A percentile compares a stretch with the other conserved stretches of the same genome.
Conservation (phyloP, 2,113 vertebrate species). For the Oryzias melastigma region DNA sequence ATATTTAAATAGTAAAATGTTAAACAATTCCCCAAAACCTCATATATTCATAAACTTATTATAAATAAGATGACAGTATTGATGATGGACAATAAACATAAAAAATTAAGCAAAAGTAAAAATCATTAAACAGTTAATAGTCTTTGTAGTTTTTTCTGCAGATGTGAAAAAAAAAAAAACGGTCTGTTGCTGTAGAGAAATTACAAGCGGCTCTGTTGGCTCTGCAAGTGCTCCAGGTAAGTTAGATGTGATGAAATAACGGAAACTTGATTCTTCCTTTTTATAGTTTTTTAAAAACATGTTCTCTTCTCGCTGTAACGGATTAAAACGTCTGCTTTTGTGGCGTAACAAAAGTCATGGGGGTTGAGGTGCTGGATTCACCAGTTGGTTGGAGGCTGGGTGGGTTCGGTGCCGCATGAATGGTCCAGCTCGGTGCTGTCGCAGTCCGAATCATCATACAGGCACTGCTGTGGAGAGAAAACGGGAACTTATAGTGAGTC, state of each 20-base stretch:
- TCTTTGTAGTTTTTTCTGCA: constrained; percentile 26
- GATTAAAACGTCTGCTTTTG: constrained; percentile 9
- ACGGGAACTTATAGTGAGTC: neutral
- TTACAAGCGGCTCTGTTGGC: constrained; percentile 5
- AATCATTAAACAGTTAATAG: neutral
- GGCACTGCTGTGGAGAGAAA: constrained; percentile 63
- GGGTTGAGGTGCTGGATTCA: constrained; percentile 60
- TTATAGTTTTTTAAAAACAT: neutral
- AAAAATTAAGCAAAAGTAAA: constrained; percentile 15
- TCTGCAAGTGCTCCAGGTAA: neutral
- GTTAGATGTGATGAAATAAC: constrained; percentile 17
- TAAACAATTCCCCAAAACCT: constrained; percentile 42
- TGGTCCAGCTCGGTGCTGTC: constrained; percentile 91
- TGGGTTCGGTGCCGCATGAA: constrained; percentile 82
- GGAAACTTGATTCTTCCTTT: constrained; percentile 1
- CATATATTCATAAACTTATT: constrained; percentile 14
- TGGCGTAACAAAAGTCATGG: constrained; percentile 8
- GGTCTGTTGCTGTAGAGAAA: constrained; percentile 19
- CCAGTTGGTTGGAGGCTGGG: constrained; percentile 78
- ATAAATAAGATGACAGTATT: constrained; percentile 20
- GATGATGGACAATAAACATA: constrained; percentile 19
- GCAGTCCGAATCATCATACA: constrained; percentile 90
- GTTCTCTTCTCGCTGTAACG: constrained; percentile 17
- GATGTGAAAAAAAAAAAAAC: constrained; percentile 39
- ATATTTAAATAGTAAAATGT: constrained; percentile 1